phyloP scores from a whole-genome alignment of 2,888 invertebrate species.

The Amiota minor region DNA sequence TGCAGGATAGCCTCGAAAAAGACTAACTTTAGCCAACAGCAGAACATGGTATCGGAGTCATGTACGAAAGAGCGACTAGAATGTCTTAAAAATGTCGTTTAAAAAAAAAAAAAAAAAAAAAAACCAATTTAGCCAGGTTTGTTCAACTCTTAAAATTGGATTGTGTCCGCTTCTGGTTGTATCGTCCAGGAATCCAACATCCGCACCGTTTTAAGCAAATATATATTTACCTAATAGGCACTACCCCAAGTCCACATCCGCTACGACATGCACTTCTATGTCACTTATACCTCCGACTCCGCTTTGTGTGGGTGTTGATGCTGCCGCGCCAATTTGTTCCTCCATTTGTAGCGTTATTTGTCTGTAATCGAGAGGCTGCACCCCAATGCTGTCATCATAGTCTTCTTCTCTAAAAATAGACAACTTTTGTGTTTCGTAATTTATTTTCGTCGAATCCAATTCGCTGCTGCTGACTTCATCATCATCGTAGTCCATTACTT shows the following conservation, averaged over 20 bases:
- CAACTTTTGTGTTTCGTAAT: background rate
- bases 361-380: conserved; percentile 60
- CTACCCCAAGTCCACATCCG: conserved; percentile 60
- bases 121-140: conserved; percentile 24
- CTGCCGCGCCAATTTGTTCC: conserved; percentile 32
- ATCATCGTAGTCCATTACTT: conserved; percentile 60
- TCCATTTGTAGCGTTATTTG: conserved; percentile 55
- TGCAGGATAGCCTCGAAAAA: too few species aligned
- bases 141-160: too few species aligned
- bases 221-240: conserved; percentile 5
- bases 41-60: too few species aligned
- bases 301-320: background rate
- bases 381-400: conserved; percentile 51
- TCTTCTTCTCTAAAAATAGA: background rate
- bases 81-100: background rate
- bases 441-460: too few species aligned
- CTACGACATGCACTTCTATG: conserved; percentile 2
- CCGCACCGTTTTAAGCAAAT: conserved; percentile 31
- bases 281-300: conserved; percentile 9
- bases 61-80: too few species aligned
- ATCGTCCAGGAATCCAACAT: background rate
- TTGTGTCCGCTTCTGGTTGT: too few species aligned
- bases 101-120: background rate
- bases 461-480: conserved; percentile 44
- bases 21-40: too few species aligned